Evolutionary conservation across 2,797 vertebrate genomes (phyloP).

Genomic region (Siniperca undulata): DNA sequence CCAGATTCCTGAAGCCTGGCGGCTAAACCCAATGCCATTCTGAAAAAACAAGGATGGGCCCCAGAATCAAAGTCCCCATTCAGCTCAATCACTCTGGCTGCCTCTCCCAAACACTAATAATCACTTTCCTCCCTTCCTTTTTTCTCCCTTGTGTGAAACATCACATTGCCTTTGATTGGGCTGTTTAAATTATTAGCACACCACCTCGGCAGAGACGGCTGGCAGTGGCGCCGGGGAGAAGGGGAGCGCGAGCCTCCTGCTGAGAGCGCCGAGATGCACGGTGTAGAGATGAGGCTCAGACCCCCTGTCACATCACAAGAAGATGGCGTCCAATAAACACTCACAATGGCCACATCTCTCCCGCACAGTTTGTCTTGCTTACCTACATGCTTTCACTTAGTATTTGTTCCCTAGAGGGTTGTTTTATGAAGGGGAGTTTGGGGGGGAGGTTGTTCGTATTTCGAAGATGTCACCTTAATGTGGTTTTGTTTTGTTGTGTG

Average conservation of each 20-base stretch:
- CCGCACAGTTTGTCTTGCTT: constrained; percentile 71
- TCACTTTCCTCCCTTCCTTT: constrained; percentile 83
- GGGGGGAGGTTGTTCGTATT: constrained; percentile 60
- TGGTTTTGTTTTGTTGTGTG: constrained; percentile 66
- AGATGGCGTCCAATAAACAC: constrained; percentile 78
- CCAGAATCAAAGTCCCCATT: constrained; percentile 86
- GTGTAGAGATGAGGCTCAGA: constrained; percentile 77
- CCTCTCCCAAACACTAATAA: constrained; percentile 88
- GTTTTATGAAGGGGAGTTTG: constrained; percentile 52
- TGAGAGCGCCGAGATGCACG: constrained; percentile 73
- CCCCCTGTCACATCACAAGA: constrained; percentile 86
- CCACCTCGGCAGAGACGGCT: constrained; percentile 82
- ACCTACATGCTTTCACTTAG: constrained; percentile 80
- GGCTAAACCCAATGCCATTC: constrained; percentile 78
- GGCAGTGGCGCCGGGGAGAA: constrained; percentile 75
- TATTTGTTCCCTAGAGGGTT: constrained; percentile 75
- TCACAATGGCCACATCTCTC: constrained; percentile 68
- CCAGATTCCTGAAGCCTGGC: constrained; percentile 76
- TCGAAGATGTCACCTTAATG: constrained; percentile 62
- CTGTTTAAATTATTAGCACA: constrained; percentile 90
- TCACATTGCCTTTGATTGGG: constrained; percentile 87
- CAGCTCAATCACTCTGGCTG: constrained; percentile 85
- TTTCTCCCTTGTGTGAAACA: constrained; percentile 85
- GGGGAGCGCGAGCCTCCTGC: constrained; percentile 80
- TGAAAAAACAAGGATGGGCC: constrained; percentile 81